These are phyloP conservation scores for Scopus umbretta DNA, from an alignment of 2,113 vertebrate species.

Conservation along the genomic window DNA sequence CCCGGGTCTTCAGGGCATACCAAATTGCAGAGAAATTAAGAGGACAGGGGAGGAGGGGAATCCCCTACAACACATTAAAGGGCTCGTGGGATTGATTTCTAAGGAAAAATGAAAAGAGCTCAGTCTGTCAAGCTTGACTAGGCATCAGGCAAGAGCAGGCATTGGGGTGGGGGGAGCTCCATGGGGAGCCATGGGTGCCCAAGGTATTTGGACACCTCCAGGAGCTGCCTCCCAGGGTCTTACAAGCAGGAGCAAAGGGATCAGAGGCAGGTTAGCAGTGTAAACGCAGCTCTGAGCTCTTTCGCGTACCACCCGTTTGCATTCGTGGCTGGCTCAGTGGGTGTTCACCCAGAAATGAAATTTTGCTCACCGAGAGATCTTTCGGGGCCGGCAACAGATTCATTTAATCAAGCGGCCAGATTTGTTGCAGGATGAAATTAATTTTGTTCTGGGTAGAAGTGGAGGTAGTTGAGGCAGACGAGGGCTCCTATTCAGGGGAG, in stretches of 20 bases:
- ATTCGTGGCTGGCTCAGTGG: neutral
- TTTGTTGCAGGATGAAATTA: constrained; percentile 25
- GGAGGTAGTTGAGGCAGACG: neutral
- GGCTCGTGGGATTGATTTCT: neutral
- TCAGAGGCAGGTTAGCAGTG: neutral
- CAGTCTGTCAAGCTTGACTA: neutral
- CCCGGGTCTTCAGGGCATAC: neutral
- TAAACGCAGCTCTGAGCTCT: neutral
- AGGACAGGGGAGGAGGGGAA: neutral
- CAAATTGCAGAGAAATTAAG: neutral
- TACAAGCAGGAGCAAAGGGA: neutral
- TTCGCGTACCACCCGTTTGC: neutral
- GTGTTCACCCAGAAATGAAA: constrained; percentile 18
- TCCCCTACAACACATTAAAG: neutral
- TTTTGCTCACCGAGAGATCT: neutral
- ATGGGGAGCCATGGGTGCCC: neutral
- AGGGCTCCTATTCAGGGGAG: constrained; percentile 5
- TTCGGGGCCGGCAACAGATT: neutral
- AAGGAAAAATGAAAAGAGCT: constrained; percentile 13
- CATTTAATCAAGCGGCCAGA: constrained; percentile 14
- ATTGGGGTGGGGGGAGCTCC: too few species aligned
- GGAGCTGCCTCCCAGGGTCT: neutral
- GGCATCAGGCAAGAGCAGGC: neutral
- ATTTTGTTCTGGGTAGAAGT: constrained; percentile 30
- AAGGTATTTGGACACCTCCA: neutral